A percentile compares a stretch with the other conserved stretches of the same genome.
Evolutionary conservation across 2,888 invertebrate genomes (phyloP).

Genomic region (Tillus elongatus): DNA sequence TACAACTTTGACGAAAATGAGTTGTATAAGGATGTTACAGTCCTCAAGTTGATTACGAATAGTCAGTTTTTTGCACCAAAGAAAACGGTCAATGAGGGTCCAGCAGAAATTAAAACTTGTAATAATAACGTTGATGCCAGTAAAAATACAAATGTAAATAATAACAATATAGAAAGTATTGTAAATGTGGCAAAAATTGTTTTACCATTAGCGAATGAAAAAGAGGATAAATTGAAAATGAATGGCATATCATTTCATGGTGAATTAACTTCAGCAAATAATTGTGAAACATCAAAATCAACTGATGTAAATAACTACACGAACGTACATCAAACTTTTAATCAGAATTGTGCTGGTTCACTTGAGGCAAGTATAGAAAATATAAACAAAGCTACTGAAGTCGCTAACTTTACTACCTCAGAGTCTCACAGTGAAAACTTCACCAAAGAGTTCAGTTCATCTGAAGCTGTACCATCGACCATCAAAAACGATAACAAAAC

Average conservation of each 20-base stretch:
- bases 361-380: neutral
- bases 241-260: neutral
- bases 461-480: neutral
- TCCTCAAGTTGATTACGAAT: constrained; percentile 29
- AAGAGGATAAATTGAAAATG: too few relatives aligned
- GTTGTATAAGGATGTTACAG: constrained; percentile 33
- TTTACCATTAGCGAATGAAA: too few relatives aligned
- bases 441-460: neutral
- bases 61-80: constrained; percentile 24
- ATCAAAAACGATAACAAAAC: neutral
- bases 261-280: neutral
- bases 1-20: constrained; percentile 36
- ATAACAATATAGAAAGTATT: too few relatives aligned
- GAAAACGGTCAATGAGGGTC: neutral
- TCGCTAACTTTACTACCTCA: neutral
- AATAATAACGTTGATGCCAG: constrained; percentile 1
- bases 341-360: too few relatives aligned
- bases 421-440: neutral
- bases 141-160: neutral
- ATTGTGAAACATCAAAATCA: neutral
- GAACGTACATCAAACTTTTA: too few relatives aligned
- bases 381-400: neutral
- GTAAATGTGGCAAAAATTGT: too few relatives aligned
- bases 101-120: neutral
- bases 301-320: too few relatives aligned